Evolutionary conservation across 2,888 invertebrate genomes (phyloP).

Genomic region (Neocrepidodera transversa): DNA sequence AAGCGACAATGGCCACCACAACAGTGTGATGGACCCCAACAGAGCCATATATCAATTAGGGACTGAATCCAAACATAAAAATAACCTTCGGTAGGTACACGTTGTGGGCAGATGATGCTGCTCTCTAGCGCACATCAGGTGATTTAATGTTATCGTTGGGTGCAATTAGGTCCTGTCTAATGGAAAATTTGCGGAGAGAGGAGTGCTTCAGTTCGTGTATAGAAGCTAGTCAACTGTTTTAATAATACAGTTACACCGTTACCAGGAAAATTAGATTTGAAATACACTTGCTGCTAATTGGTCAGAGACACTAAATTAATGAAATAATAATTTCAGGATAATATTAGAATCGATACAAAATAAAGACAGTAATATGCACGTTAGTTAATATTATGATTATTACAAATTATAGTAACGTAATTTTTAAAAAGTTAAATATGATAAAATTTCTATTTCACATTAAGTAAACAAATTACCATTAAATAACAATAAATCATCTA

Average conservation of each 20-base stretch:
- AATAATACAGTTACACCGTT: conserved; percentile 7
- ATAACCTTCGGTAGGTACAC: conserved; percentile 35
- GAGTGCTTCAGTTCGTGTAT: conserved; percentile 2
- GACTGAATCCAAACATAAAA: conserved; percentile 47
- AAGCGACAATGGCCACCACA: conserved; percentile 23
- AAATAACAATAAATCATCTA: too few relatives aligned
- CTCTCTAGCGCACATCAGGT: conserved; percentile 40
- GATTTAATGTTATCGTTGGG: conserved; percentile 48
- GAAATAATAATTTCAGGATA: too few relatives aligned
- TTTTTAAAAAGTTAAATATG: too few relatives aligned
- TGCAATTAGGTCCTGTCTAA: conserved; percentile 33
- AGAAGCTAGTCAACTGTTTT: conserved; percentile 1
- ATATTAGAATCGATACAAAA: too few relatives aligned
- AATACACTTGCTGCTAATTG: not conserved
- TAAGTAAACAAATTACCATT: too few relatives aligned
- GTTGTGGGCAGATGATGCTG: conserved; percentile 48
- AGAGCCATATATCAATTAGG: conserved; percentile 56
- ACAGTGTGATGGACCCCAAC: conserved; percentile 45
- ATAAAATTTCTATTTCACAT: too few relatives aligned
- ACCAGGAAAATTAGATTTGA: not conserved
- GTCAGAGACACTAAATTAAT: not conserved
- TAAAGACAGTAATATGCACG: too few relatives aligned
- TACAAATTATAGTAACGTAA: too few relatives aligned
- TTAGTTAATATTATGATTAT: too few relatives aligned
- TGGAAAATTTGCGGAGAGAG: conserved; percentile 29